Percentiles rank a stretch among this genome's conserved stretches.
Evolutionary conservation across 2,113 vertebrate genomes (phyloP).

Genomic region (Tonatia bakeri): DNA sequence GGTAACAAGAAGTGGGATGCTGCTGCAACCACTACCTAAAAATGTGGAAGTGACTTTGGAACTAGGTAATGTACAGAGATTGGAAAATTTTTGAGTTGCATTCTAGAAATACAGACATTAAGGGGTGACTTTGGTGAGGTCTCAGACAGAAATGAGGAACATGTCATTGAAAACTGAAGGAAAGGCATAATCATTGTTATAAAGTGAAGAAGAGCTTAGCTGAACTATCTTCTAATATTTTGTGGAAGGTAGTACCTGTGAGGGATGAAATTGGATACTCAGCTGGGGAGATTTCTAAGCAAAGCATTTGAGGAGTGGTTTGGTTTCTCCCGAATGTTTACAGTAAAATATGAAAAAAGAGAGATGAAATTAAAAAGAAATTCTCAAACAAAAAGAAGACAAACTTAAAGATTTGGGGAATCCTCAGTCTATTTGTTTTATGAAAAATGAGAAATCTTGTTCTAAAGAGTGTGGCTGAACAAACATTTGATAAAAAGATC

Average conservation of each 20-base stretch:
- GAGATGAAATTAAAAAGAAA: not conserved
- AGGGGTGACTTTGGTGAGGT: not conserved
- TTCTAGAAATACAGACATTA: not conserved
- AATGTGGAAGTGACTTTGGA: not conserved
- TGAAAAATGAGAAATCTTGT: not conserved
- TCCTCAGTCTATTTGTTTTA: not conserved
- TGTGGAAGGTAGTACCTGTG: not conserved
- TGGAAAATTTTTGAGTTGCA: not conserved
- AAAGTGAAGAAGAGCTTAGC: not conserved
- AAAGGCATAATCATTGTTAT: not conserved
- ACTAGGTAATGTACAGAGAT: not conserved
- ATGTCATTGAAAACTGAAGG: not conserved
- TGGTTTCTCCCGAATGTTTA: not conserved
- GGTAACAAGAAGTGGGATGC: not conserved
- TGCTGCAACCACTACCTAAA: not conserved
- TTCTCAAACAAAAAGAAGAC: not conserved
- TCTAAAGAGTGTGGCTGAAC: not conserved
- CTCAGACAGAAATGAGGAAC: not conserved
- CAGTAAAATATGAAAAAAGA: not conserved
- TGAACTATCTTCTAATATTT: not conserved
- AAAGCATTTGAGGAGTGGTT: not conserved
- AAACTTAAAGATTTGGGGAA: not conserved
- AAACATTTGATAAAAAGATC: not conserved
- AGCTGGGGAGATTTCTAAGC: not conserved
- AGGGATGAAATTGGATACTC: not conserved